Evolutionary conservation across 2,888 invertebrate genomes (phyloP).

Genomic region (Hydraecia micacea): DNA sequence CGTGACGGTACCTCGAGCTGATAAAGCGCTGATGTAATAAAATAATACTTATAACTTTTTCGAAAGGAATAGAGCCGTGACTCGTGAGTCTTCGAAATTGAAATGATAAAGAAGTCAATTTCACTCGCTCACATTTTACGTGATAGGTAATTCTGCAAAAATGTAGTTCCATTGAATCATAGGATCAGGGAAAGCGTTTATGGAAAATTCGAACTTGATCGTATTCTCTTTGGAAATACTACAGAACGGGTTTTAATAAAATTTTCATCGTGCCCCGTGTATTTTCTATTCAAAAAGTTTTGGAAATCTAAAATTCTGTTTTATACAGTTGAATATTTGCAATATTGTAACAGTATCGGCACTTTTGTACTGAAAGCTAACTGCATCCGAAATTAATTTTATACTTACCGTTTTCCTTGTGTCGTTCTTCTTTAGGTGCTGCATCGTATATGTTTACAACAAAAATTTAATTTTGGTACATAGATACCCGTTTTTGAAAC

Average conservation of each 20-base stretch:
- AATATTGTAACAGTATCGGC: background rate
- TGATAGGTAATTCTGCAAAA: constrained; percentile 44
- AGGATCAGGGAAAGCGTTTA: constrained; percentile 22
- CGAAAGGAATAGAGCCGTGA: constrained; percentile 38
- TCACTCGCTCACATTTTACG: constrained; percentile 45
- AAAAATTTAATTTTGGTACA: background rate
- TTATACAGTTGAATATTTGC: constrained; percentile 8
- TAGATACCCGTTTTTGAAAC: background rate
- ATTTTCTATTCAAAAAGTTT: constrained; percentile 31
- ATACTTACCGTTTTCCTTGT: background rate
- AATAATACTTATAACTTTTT: constrained; percentile 51
- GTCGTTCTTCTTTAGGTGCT: background rate
- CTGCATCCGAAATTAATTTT: background rate
- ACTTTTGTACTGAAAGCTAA: background rate
- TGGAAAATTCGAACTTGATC: constrained; percentile 23
- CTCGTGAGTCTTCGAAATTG: constrained; percentile 41
- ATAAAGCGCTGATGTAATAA: constrained; percentile 38
- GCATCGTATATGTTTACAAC: background rate
- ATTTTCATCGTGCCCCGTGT: constrained; percentile 6
- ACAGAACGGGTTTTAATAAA: constrained; percentile 35
- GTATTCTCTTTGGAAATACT: constrained; percentile 32
- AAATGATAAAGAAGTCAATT: constrained; percentile 54
- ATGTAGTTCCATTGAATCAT: constrained; percentile 46
- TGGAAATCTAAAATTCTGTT: constrained; percentile 31
- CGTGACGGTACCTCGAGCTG: constrained; percentile 10